phyloP scores from a whole-genome alignment of 2,888 invertebrate species.

The Cephus rjabovi region DNA sequence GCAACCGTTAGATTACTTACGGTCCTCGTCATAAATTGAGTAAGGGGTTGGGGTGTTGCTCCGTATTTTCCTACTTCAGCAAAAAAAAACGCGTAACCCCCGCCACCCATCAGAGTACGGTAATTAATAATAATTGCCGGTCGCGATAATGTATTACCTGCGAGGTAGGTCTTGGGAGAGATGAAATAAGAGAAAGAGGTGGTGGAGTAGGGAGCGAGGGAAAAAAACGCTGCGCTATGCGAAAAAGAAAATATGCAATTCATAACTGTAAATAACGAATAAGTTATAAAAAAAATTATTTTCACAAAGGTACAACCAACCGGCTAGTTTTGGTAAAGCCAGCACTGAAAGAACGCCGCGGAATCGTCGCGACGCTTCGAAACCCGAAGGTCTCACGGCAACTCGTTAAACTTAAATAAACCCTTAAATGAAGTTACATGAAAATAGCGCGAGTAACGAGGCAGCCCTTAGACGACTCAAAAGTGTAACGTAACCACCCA shows the following conservation, averaged over 20 bases:
- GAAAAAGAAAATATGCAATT: not conserved
- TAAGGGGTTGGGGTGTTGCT: not conserved
- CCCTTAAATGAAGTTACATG: not conserved
- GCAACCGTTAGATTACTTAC: not conserved
- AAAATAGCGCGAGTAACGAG: no score
- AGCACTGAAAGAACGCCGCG: no score
- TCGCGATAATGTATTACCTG: not conserved
- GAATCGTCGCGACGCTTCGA: no score
- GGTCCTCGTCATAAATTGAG: not conserved
- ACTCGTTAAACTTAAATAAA: not conserved
- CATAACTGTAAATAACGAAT: no score
- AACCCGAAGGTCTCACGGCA: no score
- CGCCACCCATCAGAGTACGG: not conserved
- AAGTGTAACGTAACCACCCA: no score
- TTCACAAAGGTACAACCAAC: no score
- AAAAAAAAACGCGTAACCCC: not conserved
- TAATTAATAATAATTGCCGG: conserved; percentile 5
- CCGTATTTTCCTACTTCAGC: not conserved
- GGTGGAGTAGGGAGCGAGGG: no score
- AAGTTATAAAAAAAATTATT: not conserved
- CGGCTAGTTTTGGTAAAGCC: no score
- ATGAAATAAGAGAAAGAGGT: no score
- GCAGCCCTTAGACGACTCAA: no score
- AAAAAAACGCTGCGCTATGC: not conserved
- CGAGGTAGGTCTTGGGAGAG: not conserved